Base-by-base conservation (phyloP, 64 coral and sea anemone genomes). In the Astreopora myriophthalma region DNA sequence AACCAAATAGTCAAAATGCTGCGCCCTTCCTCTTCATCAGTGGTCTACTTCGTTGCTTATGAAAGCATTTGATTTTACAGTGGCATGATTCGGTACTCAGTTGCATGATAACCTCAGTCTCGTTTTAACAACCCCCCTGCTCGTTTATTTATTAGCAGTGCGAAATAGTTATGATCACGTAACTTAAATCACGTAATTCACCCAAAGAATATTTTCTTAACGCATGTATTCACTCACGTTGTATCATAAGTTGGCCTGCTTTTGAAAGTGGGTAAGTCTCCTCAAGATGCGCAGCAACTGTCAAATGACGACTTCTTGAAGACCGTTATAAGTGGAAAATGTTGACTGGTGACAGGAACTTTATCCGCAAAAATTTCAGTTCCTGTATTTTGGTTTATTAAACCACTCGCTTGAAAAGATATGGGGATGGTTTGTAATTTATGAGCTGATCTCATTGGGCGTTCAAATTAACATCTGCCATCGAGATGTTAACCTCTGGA, bases 351-450 rank as follows among this genome's bases (percentile, higher is more conserved):
- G 10, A 26, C 67, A 33, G 10, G 28, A 70, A 12, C 10, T 70
- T 10, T 19, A 8, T 9, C 67, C 16, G 10, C 1, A 30, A 9
- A 32, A 6, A 7, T 34, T 34, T 20, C 29, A 17, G 1, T 7
- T 57, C 7, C 28, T 16, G 48, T 83, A 57, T 64, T 65, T 37
- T 65, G 79, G 8, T 65, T 26, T 40, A 16, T 31, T 83, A 61
- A 78, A 83, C n/a, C 32, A 65, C 27, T 64, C 55, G 22, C 52
- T 65, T 83, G 76, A 61, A 83, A 36, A 61, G 61, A 36, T 39
- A 20, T 16, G 52, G n/a, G n/a, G n/a, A 64, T 22, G 16, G 19
- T 37, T 83, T 57, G 32, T 38, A 83, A 37, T 64, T 83, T 63
- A 64, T 3, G 33, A 80, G 49, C 28, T 38, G 17, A 36, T 37